These are phyloP conservation scores for Mastomys coucha DNA, from an alignment of 2,113 vertebrate species.

Conservation along the genomic window DNA sequence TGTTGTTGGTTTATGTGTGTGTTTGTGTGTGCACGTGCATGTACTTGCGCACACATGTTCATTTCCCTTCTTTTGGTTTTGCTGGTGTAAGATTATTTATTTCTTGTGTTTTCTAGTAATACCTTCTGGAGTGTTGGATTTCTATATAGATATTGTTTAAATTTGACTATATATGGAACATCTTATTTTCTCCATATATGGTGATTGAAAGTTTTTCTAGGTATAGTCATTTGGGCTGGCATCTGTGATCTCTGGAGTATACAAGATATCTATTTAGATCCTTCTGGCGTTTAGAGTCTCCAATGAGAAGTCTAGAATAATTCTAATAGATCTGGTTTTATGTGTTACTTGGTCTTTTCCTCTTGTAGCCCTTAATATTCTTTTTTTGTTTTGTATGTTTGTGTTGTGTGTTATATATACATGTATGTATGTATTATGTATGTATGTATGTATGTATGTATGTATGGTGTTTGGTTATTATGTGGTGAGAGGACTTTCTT, in stretches of 20 bases:
- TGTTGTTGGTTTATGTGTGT: neutral
- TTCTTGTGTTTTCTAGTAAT: neutral
- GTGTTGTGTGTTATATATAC: too few species aligned
- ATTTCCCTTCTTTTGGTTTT: neutral
- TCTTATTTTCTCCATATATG: neutral
- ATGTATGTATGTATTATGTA: too few species aligned
- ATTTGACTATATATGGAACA: neutral
- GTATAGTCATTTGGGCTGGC: neutral
- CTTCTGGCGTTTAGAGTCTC: neutral
- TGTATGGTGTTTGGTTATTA: neutral
- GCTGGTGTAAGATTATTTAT: neutral
- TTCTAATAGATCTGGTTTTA: neutral
- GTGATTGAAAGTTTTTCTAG: neutral
- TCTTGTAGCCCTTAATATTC: neutral
- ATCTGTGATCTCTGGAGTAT: neutral
- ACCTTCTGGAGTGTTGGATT: neutral
- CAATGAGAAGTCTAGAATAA: neutral
- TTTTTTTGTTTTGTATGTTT: neutral
- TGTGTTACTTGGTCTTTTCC: neutral
- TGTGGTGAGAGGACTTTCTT: neutral
- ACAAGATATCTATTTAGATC: neutral
- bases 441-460: too few species aligned
- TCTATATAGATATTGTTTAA: neutral
- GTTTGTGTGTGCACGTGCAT: neutral
- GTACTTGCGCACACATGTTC: neutral